Conservation (phyloP, 2,888 invertebrate species). For the Aphodius granarius region DNA sequence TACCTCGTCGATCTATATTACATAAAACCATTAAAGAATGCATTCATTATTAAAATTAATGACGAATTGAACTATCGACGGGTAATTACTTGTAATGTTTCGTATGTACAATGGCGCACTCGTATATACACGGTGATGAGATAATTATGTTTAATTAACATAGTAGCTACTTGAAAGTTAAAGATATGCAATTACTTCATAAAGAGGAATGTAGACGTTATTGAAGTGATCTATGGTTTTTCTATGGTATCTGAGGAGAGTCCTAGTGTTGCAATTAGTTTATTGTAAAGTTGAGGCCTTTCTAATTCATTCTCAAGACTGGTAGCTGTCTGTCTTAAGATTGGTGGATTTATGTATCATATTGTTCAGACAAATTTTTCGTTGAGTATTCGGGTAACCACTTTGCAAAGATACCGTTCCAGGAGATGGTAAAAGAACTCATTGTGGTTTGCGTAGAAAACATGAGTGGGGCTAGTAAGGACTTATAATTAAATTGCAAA, state of each 20-base stretch:
- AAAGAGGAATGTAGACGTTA: not conserved
- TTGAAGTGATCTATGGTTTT: not conserved
- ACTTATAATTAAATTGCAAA: too few species aligned
- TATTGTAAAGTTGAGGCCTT: not conserved
- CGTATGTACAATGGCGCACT: not conserved
- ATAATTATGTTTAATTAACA: not conserved
- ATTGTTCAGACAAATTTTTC: too few species aligned
- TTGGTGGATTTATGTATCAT: too few species aligned
- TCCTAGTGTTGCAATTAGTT: not conserved
- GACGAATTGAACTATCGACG: not conserved
- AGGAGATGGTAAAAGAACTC: too few species aligned
- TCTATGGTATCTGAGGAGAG: not conserved
- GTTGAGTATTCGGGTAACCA: too few species aligned
- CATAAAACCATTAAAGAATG: not conserved
- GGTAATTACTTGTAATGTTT: not conserved
- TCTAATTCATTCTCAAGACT: not conserved
- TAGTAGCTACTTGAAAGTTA: not conserved
- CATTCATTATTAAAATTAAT: not conserved
- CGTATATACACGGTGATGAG: not conserved
- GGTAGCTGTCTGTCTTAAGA: not conserved
- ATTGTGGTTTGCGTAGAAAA: too few species aligned
- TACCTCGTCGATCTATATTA: not conserved
- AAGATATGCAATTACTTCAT: not conserved
- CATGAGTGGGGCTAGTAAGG: too few species aligned
- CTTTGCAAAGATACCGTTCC: too few species aligned